Conservation (phyloP, 1,140 invertebrate species). For the Drosophila trapezifrons region DNA sequence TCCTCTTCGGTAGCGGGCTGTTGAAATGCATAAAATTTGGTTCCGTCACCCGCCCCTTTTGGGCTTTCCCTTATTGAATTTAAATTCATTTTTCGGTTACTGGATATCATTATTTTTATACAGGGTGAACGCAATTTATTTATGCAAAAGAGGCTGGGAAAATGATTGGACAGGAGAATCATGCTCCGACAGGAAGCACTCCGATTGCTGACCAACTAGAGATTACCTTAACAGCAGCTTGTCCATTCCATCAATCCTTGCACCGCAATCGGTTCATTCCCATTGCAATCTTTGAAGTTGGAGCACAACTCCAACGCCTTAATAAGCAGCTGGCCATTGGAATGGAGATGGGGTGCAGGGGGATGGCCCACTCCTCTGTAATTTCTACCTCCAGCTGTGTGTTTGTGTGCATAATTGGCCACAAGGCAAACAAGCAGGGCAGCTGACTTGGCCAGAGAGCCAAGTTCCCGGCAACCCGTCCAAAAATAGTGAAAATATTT, state of each 20-base stretch:
- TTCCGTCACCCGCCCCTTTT: constrained; percentile 59
- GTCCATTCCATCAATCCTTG: constrained; percentile 32
- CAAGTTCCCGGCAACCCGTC: constrained; percentile 50
- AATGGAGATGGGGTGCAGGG: constrained; percentile 1
- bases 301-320: constrained; percentile 59
- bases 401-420: constrained; percentile 60
- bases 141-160: constrained; percentile 49
- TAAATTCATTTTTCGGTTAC: constrained; percentile 60
- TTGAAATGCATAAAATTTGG: constrained; percentile 66
- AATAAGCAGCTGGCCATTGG: constrained; percentile 63
- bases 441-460: constrained; percentile 27
- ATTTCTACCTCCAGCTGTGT: constrained; percentile 61
- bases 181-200: constrained; percentile 40
- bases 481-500: constrained; percentile 78
- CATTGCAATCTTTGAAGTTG: constrained; percentile 66
- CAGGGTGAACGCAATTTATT: constrained; percentile 36
- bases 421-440: constrained; percentile 49
- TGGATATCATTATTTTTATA: constrained; percentile 40
- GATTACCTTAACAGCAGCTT: constrained; percentile 46
- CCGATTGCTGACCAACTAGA: constrained; percentile 32
- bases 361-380: constrained; percentile 28
- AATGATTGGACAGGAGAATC: constrained; percentile 30
- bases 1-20: constrained; percentile 32
- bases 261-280: constrained; percentile 35
- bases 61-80: constrained; percentile 55